Conservation (phyloP, 2,797 vertebrate species). For the Cephalopachus bancanus region DNA sequence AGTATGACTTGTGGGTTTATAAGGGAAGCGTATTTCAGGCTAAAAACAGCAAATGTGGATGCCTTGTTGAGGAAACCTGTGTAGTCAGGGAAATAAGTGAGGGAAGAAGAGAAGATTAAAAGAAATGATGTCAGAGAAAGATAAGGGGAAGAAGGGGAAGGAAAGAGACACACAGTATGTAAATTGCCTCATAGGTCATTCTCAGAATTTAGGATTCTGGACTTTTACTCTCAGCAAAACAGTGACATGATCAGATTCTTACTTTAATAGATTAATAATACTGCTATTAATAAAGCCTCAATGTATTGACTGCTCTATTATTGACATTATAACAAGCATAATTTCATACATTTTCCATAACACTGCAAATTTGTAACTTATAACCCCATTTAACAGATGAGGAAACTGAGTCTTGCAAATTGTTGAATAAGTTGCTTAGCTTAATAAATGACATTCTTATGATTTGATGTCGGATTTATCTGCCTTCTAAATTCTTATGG, state of each 20-base stretch:
- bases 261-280: constrained; percentile 14
- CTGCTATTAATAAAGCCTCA: not conserved
- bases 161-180: fast-evolving
- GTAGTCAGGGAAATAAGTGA: not conserved
- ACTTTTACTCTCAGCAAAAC: not conserved
- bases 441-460: not conserved
- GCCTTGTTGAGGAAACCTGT: not conserved
- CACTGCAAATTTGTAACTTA: not conserved
- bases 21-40: not conserved
- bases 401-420: constrained; percentile 12
- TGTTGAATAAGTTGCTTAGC: not conserved
- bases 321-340: not conserved
- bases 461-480: not conserved
- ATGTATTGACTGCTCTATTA: not conserved
- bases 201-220: not conserved
- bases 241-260: not conserved
- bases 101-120: not conserved
- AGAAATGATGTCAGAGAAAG: not conserved
- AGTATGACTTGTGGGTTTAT: fast-evolving
- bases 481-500: not conserved
- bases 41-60: not conserved
- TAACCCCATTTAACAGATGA: not conserved
- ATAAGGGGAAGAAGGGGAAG: fast-evolving
- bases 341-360: not conserved
- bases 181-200: not conserved